phyloP scores from a whole-genome alignment of 2,113 vertebrate genomes.

The Myotis davidii region DNA sequence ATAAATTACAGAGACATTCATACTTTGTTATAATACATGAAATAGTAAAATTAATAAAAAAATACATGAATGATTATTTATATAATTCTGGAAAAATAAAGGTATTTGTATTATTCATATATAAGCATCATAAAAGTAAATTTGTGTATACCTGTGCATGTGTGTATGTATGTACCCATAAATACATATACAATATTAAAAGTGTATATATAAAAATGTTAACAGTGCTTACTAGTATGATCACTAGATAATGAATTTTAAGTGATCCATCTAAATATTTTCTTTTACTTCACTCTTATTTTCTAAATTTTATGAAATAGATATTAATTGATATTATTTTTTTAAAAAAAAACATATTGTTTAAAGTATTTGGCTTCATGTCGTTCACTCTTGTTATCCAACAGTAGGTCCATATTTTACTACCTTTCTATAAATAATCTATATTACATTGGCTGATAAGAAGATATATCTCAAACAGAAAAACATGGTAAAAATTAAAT shows the following conservation, averaged over 20 bases:
- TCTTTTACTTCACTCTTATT: not conserved
- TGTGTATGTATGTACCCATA: not conserved
- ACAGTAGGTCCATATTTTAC: not conserved
- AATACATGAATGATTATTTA: not conserved
- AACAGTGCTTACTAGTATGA: not conserved
- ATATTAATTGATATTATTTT: not conserved
- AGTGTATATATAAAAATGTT: not conserved
- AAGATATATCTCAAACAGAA: not conserved
- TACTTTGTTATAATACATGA: not conserved
- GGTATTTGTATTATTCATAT: not conserved
- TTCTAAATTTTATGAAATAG: not conserved
- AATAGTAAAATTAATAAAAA: not conserved
- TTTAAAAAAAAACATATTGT: not conserved
- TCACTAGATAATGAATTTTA: not conserved
- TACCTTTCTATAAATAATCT: not conserved
- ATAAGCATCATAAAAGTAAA: not conserved
- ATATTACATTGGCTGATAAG: not conserved
- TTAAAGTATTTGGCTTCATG: not conserved
- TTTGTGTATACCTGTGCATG: not conserved
- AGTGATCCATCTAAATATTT: not conserved
- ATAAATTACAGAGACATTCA: not conserved
- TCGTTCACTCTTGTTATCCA: not conserved
- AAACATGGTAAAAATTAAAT: not conserved
- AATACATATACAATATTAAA: not conserved
- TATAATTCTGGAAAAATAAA: not conserved